These are phyloP conservation scores for Aspidapion aeneum DNA, from an alignment of 2,888 invertebrate genomes.

Conservation along the genomic window DNA sequence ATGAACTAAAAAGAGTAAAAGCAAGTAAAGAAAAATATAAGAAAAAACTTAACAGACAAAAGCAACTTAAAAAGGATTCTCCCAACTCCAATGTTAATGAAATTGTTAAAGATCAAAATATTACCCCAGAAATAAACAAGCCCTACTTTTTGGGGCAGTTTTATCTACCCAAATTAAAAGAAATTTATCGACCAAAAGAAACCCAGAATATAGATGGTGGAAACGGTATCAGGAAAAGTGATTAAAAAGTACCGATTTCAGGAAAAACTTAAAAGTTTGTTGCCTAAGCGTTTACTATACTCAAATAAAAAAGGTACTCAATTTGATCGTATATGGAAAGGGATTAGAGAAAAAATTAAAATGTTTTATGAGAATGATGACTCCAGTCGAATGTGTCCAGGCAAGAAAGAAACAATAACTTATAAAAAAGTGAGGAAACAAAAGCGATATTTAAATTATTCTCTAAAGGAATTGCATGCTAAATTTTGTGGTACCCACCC, in stretches of 20 bases:
- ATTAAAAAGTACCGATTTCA: slow-evolving; percentile 4
- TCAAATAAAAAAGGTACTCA: slow-evolving; percentile 2
- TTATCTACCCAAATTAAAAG: slow-evolving; percentile 11
- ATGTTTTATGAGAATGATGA: slow-evolving; percentile 8
- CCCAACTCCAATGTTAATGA: slow-evolving; percentile 4
- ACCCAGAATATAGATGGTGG: slow-evolving; percentile 5
- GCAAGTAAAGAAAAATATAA: slow-evolving; percentile 4
- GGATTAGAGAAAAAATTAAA: background rate
- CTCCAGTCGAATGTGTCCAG: slow-evolving; percentile 6
- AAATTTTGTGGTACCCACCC: slow-evolving; percentile 4
- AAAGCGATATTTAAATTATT: slow-evolving; percentile 7
- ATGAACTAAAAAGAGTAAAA: slow-evolving; percentile 10
- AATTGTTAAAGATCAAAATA: slow-evolving; percentile 4
- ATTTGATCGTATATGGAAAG: slow-evolving; percentile 1
- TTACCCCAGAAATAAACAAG: slow-evolving; percentile 11
- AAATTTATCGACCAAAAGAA: slow-evolving; percentile 5
- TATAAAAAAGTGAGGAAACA: slow-evolving; percentile 9
- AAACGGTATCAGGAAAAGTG: slow-evolving; percentile 9
- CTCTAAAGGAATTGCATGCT: background rate
- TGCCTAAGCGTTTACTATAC: slow-evolving; percentile 3
- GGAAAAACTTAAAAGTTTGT: slow-evolving; percentile 3
- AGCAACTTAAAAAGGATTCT: background rate
- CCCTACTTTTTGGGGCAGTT: slow-evolving; percentile 10
- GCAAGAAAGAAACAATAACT: slow-evolving; percentile 11
- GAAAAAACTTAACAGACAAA: background rate